A percentile compares a stretch with the other conserved stretches of the same genome.
Conservation (phyloP, 2,797 vertebrate genomes). For the Sphenopsis melanotis region DNA sequence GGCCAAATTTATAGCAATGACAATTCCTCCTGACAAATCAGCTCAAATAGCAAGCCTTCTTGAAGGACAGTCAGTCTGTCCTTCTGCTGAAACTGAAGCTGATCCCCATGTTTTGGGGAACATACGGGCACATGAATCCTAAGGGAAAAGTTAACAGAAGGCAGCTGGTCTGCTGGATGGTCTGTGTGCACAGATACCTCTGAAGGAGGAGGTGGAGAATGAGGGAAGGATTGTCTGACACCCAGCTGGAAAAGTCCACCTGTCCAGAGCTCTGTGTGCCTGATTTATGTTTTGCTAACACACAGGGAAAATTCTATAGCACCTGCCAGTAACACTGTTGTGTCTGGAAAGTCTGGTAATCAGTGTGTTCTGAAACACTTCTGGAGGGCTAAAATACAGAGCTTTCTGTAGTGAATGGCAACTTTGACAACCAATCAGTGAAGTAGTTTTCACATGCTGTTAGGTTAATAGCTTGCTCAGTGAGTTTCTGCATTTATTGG, state of each 20-base stretch:
- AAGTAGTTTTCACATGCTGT: background rate
- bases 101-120: background rate
- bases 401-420: background rate
- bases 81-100: background rate
- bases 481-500: background rate
- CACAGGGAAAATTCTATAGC: background rate
- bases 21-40: background rate
- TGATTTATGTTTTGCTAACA: background rate
- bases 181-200: background rate
- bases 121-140: rapidly evolving
- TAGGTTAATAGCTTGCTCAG: background rate
- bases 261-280: background rate
- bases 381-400: background rate
- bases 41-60: background rate
- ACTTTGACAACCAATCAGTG: background rate
- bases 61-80: background rate
- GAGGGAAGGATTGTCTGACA: background rate
- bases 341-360: background rate
- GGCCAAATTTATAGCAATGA: background rate
- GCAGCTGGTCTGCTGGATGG: background rate
- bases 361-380: background rate
- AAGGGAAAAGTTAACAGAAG: background rate
- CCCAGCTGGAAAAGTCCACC: background rate
- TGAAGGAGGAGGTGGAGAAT: background rate
- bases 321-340: background rate